Base-by-base conservation (phyloP, 2,797 vertebrate species). In the Poeciliopsis paucimaculata region DNA sequence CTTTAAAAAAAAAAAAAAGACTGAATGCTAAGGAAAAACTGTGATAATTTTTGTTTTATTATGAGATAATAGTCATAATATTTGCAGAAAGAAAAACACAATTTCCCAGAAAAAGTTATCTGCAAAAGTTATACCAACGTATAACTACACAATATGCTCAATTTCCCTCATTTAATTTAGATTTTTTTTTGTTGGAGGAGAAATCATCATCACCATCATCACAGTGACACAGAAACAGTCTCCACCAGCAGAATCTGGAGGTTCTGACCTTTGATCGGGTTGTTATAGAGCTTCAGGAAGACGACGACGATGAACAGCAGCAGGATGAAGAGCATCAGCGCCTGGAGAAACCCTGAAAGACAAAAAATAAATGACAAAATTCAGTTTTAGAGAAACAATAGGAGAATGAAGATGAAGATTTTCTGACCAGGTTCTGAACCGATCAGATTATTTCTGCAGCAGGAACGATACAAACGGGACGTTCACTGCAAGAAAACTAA, bases 261-360 rank as follows among this genome's bases (percentile, higher is more conserved):
- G 51, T 41, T 41, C 36, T 55, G 34, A 85, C 80, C 79, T 41
- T 26, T 43, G 4, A 45, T 9, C 0, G 15, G 1, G 53, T 36
- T 1, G 23, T 1, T 45, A 83, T 70, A 64, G 10, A 46, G 49
- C 66, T 77, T 82, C 72, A 88, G 31, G 16, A 78, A 0, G 20
- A 85, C 0, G 0, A 46, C 1, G 34, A 75, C 0, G 0, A 81
- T 0, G 4, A 75, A 0, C 0, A 82, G 0, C 6, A 62, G 0
- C 0, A 43, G 13, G 36, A 78, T 2, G 1, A 39, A 1, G 26
- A 68, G 2, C 15, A 57, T 0, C 2, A 36, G 12, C 6, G 20
- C 18, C 75, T 47, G 64, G 18, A 77, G 3, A 16, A 68, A 16
- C 1, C 43, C 82, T 84, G 70, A 10, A 7, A 51, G n/a, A 60